phyloP scores from a whole-genome alignment of 1,140 invertebrate genomes.

The Orchesella cincta region DNA sequence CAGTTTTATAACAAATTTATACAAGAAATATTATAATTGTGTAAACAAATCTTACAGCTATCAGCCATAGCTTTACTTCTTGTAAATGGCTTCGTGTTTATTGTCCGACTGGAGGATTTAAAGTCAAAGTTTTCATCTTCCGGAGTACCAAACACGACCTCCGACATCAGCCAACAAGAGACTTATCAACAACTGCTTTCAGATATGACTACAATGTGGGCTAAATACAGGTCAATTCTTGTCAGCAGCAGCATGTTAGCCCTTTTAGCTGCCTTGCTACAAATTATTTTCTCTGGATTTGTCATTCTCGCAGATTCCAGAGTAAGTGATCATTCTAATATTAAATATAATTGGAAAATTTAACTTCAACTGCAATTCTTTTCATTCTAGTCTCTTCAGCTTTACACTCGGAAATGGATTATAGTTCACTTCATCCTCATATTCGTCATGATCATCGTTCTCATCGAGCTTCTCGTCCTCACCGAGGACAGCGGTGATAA shows the following conservation, averaged over 20 bases:
- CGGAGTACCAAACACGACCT: not conserved
- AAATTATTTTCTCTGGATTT: conserved; percentile 17
- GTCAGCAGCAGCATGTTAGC: conserved; percentile 18
- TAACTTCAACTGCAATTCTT: not conserved
- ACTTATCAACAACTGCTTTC: not conserved
- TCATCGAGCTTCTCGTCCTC: not conserved
- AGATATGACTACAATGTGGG: not conserved
- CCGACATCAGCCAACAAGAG: not conserved
- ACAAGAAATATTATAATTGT: too few species aligned
- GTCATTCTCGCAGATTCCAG: not conserved
- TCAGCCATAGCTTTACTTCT: not conserved
- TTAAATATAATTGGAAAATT: not conserved
- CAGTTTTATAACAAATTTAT: too few species aligned
- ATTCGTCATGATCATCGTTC: not conserved
- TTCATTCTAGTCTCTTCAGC: not conserved
- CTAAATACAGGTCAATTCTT: conserved; percentile 10
- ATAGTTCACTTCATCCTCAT: conserved; percentile 23
- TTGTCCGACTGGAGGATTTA: not conserved
- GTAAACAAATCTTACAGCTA: not conserved
- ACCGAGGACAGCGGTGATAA: not conserved
- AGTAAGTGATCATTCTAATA: conserved; percentile 3
- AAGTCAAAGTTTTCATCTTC: not conserved
- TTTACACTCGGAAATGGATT: conserved; percentile 14
- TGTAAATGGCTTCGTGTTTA: not conserved
- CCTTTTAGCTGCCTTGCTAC: not conserved